Base-by-base conservation (phyloP, 92 coral and sea anemone genomes). In the Umimayanthus chanpuru region DNA sequence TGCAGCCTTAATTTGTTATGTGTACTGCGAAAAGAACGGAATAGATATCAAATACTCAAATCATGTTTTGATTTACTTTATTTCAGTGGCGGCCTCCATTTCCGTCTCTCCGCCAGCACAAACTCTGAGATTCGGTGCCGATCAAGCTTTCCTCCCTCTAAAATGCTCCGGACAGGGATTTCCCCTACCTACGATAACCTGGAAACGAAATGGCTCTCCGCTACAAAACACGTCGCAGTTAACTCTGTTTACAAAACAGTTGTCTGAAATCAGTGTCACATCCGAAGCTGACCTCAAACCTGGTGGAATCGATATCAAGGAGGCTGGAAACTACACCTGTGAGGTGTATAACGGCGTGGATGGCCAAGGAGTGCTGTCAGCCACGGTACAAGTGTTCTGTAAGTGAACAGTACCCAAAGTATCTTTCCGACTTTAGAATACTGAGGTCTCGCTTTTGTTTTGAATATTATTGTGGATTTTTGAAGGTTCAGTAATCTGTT, bases 271-370 rank as follows among this genome's bases (percentile, higher is more conserved):
- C 21, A 79, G 29, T 55, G 55, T 25, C 0, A 79, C 83, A 28
- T 55, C 70, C 15, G 44, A 53, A 53, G 29, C 55, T 29, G 83
- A 79, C 44, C 83, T 79, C 44, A 53, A 66, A 28, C 83, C 70
- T 28, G 83, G 70, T 21, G 83, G 70, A 15, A 20, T 79, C n/a
- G 55, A 79, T 36, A 15, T 79, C 36, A 10, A 55, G 23, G 83
- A 79, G 39, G 83, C 68, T 26, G 83, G 83, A 29, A 79, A 79
- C 32, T 79, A 79, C 70, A 79, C 83, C 0, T 79, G 83, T 53
- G 70, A 53, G 32, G 83, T 79, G 43, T 53, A 79, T 30, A 79
- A 53, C 55, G 83, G 83, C 1, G 41, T 79, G n/a, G 83, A 79
- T 29, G 68, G 28, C 9, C 70, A 79, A 32, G 83, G 26, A 6